Conservation (phyloP, 2,797 vertebrate genomes). For the Bradypodion pumilum region DNA sequence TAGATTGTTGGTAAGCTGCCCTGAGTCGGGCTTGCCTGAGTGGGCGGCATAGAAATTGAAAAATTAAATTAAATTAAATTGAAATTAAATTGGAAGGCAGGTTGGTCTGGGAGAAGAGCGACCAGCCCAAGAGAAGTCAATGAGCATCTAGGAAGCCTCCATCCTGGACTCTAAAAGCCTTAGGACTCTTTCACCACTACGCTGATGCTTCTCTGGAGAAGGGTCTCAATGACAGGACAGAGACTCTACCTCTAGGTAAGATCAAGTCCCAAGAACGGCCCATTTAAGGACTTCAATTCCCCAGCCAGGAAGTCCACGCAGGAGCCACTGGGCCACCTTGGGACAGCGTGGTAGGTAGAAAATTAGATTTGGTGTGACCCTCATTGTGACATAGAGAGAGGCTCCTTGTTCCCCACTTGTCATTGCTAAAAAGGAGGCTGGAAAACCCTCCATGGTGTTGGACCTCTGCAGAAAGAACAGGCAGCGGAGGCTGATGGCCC, state of each 20-base stretch:
- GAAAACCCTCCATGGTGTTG: not conserved
- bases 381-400: not conserved
- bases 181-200: not conserved
- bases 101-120: no score
- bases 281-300: not conserved
- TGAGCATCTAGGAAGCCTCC: no score
- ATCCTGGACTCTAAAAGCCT: no score
- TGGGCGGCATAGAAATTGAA: no score
- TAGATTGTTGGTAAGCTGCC: no score
- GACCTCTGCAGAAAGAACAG: no score
- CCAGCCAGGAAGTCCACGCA: not conserved
- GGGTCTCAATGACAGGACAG: not conserved
- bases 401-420: not conserved
- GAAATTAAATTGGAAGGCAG: no score
- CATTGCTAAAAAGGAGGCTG: not conserved
- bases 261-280: not conserved
- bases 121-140: no score
- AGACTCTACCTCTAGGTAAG: not conserved
- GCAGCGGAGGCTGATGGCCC: no score
- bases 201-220: not conserved
- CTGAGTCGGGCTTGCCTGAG: no score
- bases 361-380: constrained; percentile 13
- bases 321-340: not conserved
- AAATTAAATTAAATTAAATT: no score
- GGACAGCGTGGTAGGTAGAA: constrained; percentile 10